These are phyloP conservation scores for Morone chrysops DNA, from an alignment of 2,113 vertebrate species.

Conservation along the genomic window DNA sequence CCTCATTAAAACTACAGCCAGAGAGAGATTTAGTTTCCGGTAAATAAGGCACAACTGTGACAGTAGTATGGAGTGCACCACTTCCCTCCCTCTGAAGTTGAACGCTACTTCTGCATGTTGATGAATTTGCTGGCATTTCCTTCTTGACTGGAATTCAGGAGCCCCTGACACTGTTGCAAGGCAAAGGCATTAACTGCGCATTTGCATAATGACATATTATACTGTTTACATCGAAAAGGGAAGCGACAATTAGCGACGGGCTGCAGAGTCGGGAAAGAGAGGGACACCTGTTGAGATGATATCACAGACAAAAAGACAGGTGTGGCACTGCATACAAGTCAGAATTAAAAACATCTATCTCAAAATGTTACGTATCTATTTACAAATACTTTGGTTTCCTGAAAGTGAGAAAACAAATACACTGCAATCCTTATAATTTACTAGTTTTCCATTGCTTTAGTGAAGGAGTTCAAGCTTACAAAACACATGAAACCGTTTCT, in stretches of 20 bases:
- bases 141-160: slow-evolving; percentile 45
- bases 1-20: slow-evolving; percentile 54
- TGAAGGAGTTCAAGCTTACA: not conserved
- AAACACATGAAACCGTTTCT: not conserved
- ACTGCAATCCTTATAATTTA: not conserved
- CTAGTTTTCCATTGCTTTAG: not conserved
- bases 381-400: not conserved
- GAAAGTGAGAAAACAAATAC: slow-evolving; percentile 3
- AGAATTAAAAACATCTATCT: not conserved
- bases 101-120: slow-evolving; percentile 47
- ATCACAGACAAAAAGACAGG: slow-evolving; percentile 8
- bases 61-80: not conserved
- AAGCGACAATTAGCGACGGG: slow-evolving; percentile 59
- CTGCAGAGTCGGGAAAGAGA: not conserved
- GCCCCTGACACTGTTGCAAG: slow-evolving; percentile 32
- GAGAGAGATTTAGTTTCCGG: slow-evolving; percentile 38
- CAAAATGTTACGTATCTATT: not conserved
- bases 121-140: slow-evolving; percentile 67
- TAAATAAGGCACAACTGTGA: slow-evolving; percentile 43
- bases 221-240: slow-evolving; percentile 65
- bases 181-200: slow-evolving; percentile 58
- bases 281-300: slow-evolving; percentile 48
- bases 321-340: not conserved
- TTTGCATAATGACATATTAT: slow-evolving; percentile 78
- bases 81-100: slow-evolving; percentile 13